phyloP scores from a whole-genome alignment of 2,113 vertebrate species.

The Labrus mixtus region DNA sequence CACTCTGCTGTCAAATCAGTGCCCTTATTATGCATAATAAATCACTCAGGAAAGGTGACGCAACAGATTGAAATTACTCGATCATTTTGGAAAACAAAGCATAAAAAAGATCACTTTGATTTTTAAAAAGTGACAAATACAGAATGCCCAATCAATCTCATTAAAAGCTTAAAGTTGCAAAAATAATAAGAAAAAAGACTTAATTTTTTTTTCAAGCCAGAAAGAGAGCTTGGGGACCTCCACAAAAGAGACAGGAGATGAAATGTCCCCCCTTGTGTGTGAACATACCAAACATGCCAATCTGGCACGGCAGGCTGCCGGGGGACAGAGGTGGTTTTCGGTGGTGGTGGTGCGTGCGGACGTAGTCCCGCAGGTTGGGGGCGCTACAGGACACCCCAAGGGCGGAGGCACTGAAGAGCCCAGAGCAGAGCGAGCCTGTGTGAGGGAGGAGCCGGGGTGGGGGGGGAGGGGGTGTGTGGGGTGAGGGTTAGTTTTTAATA shows the following conservation, averaged over 20 bases:
- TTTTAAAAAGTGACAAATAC: neutral
- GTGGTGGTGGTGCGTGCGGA: slow-evolving; percentile 88
- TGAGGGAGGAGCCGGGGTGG: slow-evolving; percentile 54
- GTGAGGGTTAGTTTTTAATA: slow-evolving; percentile 82
- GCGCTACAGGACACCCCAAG: slow-evolving; percentile 96
- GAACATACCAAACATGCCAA: slow-evolving; percentile 92
- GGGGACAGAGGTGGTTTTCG: slow-evolving; percentile 92
- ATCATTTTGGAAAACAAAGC: slow-evolving; percentile 12
- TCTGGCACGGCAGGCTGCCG: slow-evolving; percentile 88
- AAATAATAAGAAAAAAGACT: neutral
- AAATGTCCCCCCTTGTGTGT: slow-evolving; percentile 19
- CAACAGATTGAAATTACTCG: slow-evolving; percentile 33
- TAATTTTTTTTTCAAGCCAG: neutral
- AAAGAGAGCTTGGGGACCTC: neutral
- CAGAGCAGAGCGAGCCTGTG: slow-evolving; percentile 95
- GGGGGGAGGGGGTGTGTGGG: slow-evolving; percentile 27
- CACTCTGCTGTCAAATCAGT: slow-evolving; percentile 39
- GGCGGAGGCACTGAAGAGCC: slow-evolving; percentile 97
- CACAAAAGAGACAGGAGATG: neutral
- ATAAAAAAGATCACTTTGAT: neutral
- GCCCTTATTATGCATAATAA: slow-evolving; percentile 7
- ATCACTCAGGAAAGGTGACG: slow-evolving; percentile 23
- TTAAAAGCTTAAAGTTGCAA: neutral
- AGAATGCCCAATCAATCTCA: slow-evolving; percentile 1
- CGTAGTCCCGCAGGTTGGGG: slow-evolving; percentile 98